Evolutionary conservation across 1,140 invertebrate species (phyloP).

Genomic region (Aphelinus atriplicis): DNA sequence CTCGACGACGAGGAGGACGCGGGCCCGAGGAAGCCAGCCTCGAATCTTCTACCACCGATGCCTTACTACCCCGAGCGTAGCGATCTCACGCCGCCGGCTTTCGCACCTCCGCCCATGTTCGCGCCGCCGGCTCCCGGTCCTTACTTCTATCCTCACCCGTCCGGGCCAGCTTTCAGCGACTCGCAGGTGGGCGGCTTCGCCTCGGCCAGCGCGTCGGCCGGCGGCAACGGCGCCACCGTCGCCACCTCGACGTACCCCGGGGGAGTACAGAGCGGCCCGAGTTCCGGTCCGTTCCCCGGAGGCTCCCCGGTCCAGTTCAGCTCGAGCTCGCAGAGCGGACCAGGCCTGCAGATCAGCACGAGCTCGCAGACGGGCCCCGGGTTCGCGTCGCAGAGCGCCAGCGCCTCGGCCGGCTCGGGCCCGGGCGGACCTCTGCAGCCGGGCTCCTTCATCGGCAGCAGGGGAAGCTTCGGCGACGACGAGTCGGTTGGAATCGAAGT

Average conservation of each 20-base stretch:
- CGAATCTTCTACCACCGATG: slow-evolving; percentile 34
- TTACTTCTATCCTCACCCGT: slow-evolving; percentile 27
- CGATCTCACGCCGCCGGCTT: background rate
- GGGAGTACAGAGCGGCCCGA: too few species aligned
- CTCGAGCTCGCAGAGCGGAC: too few species aligned
- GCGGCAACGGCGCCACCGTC: background rate
- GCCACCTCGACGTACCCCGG: slow-evolving; percentile 1
- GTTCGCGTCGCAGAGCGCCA: background rate
- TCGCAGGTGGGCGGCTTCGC: background rate
- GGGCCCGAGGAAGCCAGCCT: background rate
- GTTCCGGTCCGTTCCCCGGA: too few species aligned
- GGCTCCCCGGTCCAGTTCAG: too few species aligned
- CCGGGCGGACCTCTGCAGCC: background rate
- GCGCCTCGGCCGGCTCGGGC: background rate
- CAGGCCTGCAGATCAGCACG: background rate
- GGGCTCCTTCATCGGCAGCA: slow-evolving; percentile 2
- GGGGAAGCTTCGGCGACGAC: background rate
- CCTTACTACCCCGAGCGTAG: background rate
- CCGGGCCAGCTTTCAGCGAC: slow-evolving; percentile 35
- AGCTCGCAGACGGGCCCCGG: background rate
- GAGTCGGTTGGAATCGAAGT: slow-evolving; percentile 31
- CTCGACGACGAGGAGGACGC: background rate
- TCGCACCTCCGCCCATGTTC: too few species aligned
- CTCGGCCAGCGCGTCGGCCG: slow-evolving; percentile 9
- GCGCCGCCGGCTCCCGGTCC: background rate